Percentiles rank a stretch among this genome's conserved stretches.
These are phyloP conservation scores for Nowickia ferox DNA, from an alignment of 2,888 invertebrate species.

Conservation along the genomic window DNA sequence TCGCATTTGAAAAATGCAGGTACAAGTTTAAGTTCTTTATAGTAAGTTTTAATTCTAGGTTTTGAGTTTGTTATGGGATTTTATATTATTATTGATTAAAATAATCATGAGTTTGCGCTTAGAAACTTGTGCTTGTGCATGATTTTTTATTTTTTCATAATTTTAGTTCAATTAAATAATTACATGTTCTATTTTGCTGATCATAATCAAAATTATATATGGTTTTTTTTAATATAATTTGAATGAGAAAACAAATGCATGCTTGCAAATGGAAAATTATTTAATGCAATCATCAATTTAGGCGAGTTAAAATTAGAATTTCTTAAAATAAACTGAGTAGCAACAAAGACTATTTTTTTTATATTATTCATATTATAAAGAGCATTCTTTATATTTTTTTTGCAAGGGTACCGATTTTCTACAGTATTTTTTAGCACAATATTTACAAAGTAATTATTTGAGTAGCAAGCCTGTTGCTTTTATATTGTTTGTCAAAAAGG, in stretches of 20 bases:
- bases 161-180: slow-evolving; percentile 51
- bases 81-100: slow-evolving; percentile 7
- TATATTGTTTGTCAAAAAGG: no score
- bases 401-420: no score
- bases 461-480: no score
- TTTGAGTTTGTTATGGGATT: background rate
- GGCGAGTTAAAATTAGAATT: no score
- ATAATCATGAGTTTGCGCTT: background rate
- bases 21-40: background rate
- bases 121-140: background rate
- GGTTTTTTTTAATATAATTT: slow-evolving; percentile 3
- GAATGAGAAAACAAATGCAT: slow-evolving; percentile 17
- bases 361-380: no score
- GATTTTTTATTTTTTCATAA: background rate
- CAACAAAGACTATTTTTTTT: no score
- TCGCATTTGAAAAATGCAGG: background rate
- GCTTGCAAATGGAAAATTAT: no score
- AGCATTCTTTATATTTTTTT: no score
- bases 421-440: no score
- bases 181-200: slow-evolving; percentile 57
- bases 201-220: slow-evolving; percentile 47
- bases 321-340: no score
- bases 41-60: background rate
- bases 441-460: no score
- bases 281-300: no score